A percentile compares a stretch with the other conserved stretches of the same genome.
These are phyloP conservation scores for Carassius auratus DNA, from an alignment of 2,113 vertebrate genomes.

Conservation along the genomic window DNA sequence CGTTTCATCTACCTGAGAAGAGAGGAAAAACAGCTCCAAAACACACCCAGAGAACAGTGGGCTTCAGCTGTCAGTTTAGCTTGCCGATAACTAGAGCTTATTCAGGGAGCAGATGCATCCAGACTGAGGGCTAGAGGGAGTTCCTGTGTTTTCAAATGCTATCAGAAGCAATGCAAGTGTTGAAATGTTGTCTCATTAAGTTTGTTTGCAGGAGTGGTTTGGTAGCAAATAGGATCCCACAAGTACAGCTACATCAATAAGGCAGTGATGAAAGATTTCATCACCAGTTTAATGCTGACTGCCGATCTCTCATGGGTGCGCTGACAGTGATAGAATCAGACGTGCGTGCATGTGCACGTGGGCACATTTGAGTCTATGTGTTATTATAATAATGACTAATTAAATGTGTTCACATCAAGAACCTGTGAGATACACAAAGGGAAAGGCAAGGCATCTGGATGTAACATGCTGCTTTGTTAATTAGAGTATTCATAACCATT, in stretches of 20 bases:
- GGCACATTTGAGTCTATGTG: background rate
- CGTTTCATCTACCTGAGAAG: conserved; percentile 4
- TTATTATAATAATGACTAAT: conserved; percentile 55
- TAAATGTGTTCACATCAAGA: conserved; percentile 51
- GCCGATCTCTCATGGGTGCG: conserved; percentile 29
- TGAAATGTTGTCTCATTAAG: conserved; percentile 45
- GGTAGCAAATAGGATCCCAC: conserved; percentile 42
- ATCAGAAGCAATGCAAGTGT: conserved; percentile 37
- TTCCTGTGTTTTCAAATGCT: conserved; percentile 38
- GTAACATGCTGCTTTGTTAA: conserved; percentile 43
- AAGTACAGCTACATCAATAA: conserved; percentile 48
- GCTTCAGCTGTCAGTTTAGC: conserved; percentile 28
- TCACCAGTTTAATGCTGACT: conserved; percentile 34
- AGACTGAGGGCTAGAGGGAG: conserved; percentile 26
- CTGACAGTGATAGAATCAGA: conserved; percentile 49
- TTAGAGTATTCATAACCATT: conserved; percentile 20
- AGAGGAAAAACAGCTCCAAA: background rate
- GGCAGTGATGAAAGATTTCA: conserved; percentile 49
- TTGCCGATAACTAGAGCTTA: conserved; percentile 49
- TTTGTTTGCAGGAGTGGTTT: conserved; percentile 42
- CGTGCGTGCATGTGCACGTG: background rate
- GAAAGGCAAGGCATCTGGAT: conserved; percentile 49
- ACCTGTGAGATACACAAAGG: conserved; percentile 24
- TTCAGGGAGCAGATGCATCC: conserved; percentile 36
- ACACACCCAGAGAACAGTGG: background rate